These are phyloP conservation scores for Limnothrissa miodon DNA, from an alignment of 2,113 vertebrate genomes.

Conservation along the genomic window DNA sequence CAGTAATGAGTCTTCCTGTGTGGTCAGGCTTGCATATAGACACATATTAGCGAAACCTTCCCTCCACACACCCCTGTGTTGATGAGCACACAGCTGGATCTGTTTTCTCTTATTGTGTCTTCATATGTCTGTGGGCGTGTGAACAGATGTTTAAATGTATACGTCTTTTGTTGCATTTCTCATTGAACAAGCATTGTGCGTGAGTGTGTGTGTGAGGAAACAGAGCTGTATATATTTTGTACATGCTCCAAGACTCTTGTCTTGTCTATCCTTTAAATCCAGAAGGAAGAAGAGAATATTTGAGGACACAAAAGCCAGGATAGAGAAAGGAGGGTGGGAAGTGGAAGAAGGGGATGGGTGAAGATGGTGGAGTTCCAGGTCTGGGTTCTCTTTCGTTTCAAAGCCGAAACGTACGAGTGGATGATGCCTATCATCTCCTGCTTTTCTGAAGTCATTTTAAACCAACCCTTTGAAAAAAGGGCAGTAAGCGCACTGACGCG, in stretches of 20 bases:
- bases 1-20: background rate
- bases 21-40: background rate
- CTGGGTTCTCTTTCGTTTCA: too few species aligned
- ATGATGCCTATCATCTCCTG: too few species aligned
- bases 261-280: slow-evolving; percentile 21
- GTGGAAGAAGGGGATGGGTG: background rate
- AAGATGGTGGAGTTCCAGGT: slow-evolving; percentile 52
- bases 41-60: background rate
- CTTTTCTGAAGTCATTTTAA: too few species aligned
- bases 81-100: background rate
- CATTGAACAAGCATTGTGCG: background rate
- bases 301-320: slow-evolving; percentile 60
- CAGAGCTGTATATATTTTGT: background rate
- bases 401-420: too few species aligned
- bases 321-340: slow-evolving; percentile 48
- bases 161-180: background rate
- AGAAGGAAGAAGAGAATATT: slow-evolving; percentile 62
- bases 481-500: too few species aligned
- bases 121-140: background rate
- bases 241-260: background rate
- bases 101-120: background rate
- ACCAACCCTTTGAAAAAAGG: too few species aligned
- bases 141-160: background rate
- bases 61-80: background rate
- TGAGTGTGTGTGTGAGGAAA: background rate